Evolutionary conservation across 2,113 vertebrate genomes (phyloP).

Genomic region (Dromaius novaehollandiae): DNA sequence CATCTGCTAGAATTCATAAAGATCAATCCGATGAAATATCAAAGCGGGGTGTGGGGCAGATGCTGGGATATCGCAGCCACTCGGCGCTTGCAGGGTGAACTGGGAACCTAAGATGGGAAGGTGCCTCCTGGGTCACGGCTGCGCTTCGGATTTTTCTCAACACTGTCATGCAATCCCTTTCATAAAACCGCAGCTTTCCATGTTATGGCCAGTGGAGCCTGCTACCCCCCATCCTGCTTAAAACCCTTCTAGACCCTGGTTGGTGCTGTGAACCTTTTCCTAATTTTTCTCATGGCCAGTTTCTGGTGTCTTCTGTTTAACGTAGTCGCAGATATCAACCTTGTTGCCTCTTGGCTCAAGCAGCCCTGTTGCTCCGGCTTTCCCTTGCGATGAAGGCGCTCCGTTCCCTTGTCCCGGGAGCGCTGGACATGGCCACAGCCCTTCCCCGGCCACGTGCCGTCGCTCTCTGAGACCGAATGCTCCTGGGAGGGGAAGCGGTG

Average conservation of each 20-base stretch:
- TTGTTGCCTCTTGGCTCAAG: too few relatives aligned
- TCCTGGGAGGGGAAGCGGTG: neutral
- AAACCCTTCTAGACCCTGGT: neutral
- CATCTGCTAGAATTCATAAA: slow-evolving; percentile 29
- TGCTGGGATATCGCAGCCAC: neutral
- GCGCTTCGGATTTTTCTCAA: neutral
- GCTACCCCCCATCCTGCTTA: neutral
- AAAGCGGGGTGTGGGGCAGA: fast-evolving
- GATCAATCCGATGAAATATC: slow-evolving; percentile 24
- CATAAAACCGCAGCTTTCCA: neutral
- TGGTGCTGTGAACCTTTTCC: neutral
- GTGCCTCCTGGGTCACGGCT: neutral
- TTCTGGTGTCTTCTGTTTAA: neutral
- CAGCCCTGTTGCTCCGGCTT: too few relatives aligned
- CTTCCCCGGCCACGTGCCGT: neutral
- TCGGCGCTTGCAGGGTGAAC: fast-evolving
- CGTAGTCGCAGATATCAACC: too few relatives aligned
- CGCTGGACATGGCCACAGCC: too few relatives aligned
- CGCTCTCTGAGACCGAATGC: neutral
- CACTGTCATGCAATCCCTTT: neutral
- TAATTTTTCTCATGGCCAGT: neutral
- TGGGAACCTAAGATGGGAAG: neutral
- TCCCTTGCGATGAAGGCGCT: too few relatives aligned
- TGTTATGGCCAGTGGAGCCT: neutral
- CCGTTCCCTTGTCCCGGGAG: neutral